A percentile compares a stretch with the other conserved stretches of the same genome.
These are phyloP conservation scores for Vidua chalybeata DNA, from an alignment of 2,113 vertebrate genomes.

Conservation along the genomic window DNA sequence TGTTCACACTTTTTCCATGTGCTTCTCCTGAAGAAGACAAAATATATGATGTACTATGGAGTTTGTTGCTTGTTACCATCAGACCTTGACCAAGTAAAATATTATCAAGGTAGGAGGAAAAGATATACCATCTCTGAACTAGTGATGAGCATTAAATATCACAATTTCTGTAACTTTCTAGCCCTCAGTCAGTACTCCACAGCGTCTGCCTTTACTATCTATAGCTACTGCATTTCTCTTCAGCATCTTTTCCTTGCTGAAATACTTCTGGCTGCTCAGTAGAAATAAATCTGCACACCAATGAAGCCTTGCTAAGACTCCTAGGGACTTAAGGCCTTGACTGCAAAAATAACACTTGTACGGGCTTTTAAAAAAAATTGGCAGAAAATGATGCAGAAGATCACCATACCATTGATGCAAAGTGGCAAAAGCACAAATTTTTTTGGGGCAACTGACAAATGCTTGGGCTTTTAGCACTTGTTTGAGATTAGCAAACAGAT, in stretches of 20 bases:
- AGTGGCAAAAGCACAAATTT: neutral
- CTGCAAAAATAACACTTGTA: neutral
- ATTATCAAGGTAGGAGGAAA: neutral
- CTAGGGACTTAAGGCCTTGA: neutral
- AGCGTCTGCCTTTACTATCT: neutral
- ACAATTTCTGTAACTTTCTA: neutral
- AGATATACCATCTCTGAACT: neutral
- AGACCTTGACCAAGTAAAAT: neutral
- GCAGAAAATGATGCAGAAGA: neutral
- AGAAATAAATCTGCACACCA: conserved; percentile 8
- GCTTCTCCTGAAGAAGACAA: neutral
- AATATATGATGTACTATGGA: neutral
- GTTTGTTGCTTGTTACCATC: neutral
- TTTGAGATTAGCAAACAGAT: neutral
- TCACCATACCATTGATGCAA: neutral
- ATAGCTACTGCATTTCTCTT: neutral
- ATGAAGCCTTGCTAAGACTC: neutral
- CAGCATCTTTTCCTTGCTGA: neutral
- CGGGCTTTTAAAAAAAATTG: neutral
- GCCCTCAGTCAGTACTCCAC: neutral
- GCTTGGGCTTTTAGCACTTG: neutral
- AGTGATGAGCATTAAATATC: neutral
- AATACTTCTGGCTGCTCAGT: neutral
- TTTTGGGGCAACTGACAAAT: neutral
- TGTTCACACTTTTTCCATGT: neutral